Conservation (phyloP, 1,140 invertebrate genomes). For the Saccostrea echinata region DNA sequence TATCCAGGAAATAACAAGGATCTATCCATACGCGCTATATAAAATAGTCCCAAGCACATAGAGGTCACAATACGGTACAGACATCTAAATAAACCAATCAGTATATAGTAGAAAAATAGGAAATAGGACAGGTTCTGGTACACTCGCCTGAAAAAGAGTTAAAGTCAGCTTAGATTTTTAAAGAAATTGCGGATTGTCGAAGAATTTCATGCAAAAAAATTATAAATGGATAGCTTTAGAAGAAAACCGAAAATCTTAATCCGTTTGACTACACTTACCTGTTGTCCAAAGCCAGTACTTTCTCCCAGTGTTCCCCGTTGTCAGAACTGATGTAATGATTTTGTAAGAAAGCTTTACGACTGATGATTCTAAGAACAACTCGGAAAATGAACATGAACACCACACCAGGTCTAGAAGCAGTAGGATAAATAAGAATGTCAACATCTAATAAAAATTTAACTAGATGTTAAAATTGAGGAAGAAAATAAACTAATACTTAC, state of each 20-base stretch:
- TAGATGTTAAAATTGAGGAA: too few relatives aligned
- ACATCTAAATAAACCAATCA: not conserved
- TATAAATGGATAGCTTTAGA: too few relatives aligned
- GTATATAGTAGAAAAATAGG: slow-evolving; percentile 36
- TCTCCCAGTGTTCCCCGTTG: not conserved
- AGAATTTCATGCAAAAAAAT: too few relatives aligned
- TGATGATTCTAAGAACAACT: slow-evolving; percentile 6
- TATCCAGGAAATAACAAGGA: not conserved
- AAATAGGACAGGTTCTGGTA: slow-evolving; percentile 42
- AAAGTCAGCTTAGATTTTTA: too few relatives aligned
- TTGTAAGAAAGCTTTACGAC: slow-evolving; percentile 14
- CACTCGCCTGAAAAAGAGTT: not conserved
- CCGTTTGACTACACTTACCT: not conserved
- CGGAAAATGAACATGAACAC: not conserved
- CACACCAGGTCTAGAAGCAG: not conserved
- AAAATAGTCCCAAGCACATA: not conserved
- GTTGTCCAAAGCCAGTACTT: slow-evolving; percentile 11
- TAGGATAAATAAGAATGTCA: not conserved
- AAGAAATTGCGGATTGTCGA: too few relatives aligned
- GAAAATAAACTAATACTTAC: too few relatives aligned
- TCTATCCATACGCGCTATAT: not conserved
- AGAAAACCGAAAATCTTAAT: too few relatives aligned
- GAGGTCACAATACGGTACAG: not conserved
- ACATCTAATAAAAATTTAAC: too few relatives aligned
- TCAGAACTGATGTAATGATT: not conserved